Percentiles rank a stretch among this genome's conserved stretches.
Conservation (phyloP, 2,888 invertebrate species). For the Drosophila maculinotata region DNA sequence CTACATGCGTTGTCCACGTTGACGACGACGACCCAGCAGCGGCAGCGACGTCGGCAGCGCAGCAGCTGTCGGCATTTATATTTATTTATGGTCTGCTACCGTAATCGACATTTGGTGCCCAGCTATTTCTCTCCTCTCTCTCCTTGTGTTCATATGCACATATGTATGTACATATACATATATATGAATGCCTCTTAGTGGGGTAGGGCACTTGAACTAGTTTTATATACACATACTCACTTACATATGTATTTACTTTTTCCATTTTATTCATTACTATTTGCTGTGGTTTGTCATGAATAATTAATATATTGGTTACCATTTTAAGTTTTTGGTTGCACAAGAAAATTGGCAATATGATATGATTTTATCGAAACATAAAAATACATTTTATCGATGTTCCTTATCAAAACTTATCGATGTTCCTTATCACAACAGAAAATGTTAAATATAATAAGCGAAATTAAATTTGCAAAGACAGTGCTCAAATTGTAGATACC, state of each 20-base stretch:
- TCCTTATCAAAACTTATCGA: background rate
- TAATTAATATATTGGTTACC: slow-evolving; percentile 1
- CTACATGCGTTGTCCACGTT: slow-evolving; percentile 58
- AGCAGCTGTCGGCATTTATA: slow-evolving; percentile 61
- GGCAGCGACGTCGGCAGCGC: slow-evolving; percentile 29
- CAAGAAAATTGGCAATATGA: background rate
- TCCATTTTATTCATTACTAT: slow-evolving; percentile 10
- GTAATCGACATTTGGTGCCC: slow-evolving; percentile 62
- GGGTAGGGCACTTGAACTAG: slow-evolving; percentile 77
- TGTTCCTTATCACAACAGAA: background rate
- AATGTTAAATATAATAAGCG: background rate
- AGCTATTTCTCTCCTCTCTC: slow-evolving; percentile 42
- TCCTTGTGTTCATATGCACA: slow-evolving; percentile 14
- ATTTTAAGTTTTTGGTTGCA: background rate
- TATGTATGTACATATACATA: slow-evolving; percentile 8
- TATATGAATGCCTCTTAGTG: slow-evolving; percentile 33
- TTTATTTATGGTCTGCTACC: slow-evolving; percentile 76
- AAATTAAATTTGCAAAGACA: no score
- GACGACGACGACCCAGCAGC: slow-evolving; percentile 30
- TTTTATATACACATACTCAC: slow-evolving; percentile 32
- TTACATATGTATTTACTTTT: slow-evolving; percentile 12
- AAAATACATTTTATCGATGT: background rate
- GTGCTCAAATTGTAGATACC: background rate
- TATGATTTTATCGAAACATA: background rate
- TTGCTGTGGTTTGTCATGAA: slow-evolving; percentile 23